These are phyloP conservation scores for Xanthia togata DNA, from an alignment of 2,888 invertebrate species.

Conservation along the genomic window DNA sequence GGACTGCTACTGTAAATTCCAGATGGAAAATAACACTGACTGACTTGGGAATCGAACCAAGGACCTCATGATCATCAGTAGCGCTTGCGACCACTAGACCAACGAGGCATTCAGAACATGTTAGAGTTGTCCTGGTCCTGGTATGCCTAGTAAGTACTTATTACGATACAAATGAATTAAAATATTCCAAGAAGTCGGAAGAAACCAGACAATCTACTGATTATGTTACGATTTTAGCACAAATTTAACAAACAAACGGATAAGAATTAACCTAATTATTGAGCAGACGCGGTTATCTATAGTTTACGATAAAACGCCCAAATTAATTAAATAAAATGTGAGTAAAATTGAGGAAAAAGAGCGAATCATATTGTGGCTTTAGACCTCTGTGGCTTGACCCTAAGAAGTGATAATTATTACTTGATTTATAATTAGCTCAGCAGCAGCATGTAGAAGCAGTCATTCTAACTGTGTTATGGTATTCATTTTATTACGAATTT, in stretches of 20 bases:
- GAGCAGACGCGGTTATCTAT: conserved; percentile 11
- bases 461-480: not conserved
- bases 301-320: not conserved
- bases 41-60: too few relatives aligned
- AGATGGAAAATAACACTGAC: too few relatives aligned
- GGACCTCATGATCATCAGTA: too few relatives aligned
- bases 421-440: not conserved
- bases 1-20: too few relatives aligned
- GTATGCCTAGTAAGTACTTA: not conserved
- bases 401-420: not conserved
- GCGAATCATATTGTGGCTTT: not conserved
- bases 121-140: not conserved
- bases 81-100: not conserved
- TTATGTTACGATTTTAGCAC: conserved; percentile 18
- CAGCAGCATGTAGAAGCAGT: not conserved
- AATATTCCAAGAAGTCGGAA: conserved; percentile 30
- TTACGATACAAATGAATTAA: not conserved
- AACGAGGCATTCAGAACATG: not conserved
- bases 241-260: conserved; percentile 36
- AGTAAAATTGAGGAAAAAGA: conserved; percentile 6
- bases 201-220: conserved; percentile 2
- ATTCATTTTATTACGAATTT: not conserved
- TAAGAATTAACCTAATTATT: conserved; percentile 48
- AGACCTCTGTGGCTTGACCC: conserved; percentile 34
- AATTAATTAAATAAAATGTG: not conserved